Evolutionary conservation across 1,140 invertebrate genomes (phyloP).

Genomic region (Hycleus phaleratus): DNA sequence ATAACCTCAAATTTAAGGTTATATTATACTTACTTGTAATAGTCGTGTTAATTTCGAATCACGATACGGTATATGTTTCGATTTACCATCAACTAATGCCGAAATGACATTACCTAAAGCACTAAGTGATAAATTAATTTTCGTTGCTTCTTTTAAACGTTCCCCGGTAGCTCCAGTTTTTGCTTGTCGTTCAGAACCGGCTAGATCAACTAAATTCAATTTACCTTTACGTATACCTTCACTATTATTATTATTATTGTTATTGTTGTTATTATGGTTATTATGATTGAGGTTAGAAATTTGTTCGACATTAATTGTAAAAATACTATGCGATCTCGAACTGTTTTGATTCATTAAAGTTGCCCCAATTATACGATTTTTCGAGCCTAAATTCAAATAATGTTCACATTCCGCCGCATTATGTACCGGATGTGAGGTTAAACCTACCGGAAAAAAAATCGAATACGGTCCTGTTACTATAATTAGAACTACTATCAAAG

Average conservation of each 20-base stretch:
- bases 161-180: constrained; percentile 83
- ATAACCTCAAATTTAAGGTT: no score
- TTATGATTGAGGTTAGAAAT: constrained; percentile 42
- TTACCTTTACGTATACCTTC: constrained; percentile 50
- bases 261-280: constrained; percentile 36
- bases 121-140: constrained; percentile 91
- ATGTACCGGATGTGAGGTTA: constrained; percentile 42
- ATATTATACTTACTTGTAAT: constrained; percentile 62
- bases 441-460: constrained; percentile 22
- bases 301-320: constrained; percentile 81
- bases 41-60: constrained; percentile 90
- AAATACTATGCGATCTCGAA: constrained; percentile 84
- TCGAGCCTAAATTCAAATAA: constrained; percentile 65
- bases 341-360: constrained; percentile 94
- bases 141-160: constrained; percentile 85
- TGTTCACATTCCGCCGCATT: constrained; percentile 67
- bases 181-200: constrained; percentile 78
- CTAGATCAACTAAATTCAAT: constrained; percentile 85
- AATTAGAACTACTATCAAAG: no score
- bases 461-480: constrained; percentile 30
- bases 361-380: constrained; percentile 72
- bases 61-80: constrained; percentile 86
- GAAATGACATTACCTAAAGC: constrained; percentile 93
- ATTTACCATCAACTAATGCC: constrained; percentile 81
- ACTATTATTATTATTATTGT: constrained; percentile 40